These are phyloP conservation scores for Caranx ignobilis DNA, from an alignment of 2,113 vertebrate species.

Conservation along the genomic window DNA sequence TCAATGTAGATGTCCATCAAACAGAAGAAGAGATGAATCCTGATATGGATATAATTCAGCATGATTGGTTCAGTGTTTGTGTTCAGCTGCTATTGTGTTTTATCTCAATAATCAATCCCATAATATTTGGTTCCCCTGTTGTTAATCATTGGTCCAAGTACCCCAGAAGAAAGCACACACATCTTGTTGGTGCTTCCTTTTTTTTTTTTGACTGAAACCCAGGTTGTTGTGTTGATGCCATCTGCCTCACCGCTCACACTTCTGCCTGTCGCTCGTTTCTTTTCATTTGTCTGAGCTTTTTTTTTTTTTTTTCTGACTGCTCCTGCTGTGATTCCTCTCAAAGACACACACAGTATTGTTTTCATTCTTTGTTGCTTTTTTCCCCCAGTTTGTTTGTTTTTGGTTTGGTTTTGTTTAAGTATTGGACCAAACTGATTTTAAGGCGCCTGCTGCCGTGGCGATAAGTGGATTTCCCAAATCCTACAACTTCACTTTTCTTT, in stretches of 20 bases:
- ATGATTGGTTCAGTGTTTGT: too few species aligned
- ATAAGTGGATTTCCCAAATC: background rate
- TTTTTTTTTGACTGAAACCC: background rate
- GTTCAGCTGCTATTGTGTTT: too few species aligned
- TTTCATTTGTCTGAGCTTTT: background rate
- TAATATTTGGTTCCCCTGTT: too few species aligned
- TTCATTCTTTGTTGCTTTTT: background rate
- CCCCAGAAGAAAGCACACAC: too few species aligned
- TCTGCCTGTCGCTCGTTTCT: background rate
- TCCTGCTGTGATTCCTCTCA: background rate
- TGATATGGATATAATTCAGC: too few species aligned
- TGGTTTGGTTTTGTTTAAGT: background rate
- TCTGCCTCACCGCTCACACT: too few species aligned
- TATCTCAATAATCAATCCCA: too few species aligned
- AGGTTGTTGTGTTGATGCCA: background rate
- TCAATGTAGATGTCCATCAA: too few species aligned
- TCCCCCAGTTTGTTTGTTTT: too few species aligned
- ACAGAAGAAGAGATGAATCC: too few species aligned
- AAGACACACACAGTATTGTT: background rate
- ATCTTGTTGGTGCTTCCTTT: too few species aligned
- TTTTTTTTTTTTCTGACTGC: background rate
- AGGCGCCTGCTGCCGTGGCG: slow-evolving; percentile 19
- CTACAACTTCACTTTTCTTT: background rate
- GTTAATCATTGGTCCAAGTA: too few species aligned
- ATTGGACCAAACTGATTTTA: background rate